Percentiles rank a stretch among this genome's conserved stretches.
These are phyloP conservation scores for Cacoxenus indagator DNA, from an alignment of 2,888 invertebrate species.

Conservation along the genomic window DNA sequence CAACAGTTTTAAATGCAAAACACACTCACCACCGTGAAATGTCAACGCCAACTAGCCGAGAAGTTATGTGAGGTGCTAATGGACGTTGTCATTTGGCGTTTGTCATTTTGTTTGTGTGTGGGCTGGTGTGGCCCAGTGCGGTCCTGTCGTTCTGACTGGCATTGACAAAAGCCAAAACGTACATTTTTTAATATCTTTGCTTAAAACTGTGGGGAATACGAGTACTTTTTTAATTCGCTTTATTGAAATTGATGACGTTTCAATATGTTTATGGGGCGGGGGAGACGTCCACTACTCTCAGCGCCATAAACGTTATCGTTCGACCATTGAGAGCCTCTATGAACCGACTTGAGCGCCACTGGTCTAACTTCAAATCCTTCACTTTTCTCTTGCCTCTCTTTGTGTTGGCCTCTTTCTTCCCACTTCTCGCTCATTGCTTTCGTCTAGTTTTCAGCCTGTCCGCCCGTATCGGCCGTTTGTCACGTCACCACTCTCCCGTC, in stretches of 20 bases:
- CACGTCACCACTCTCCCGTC: no score
- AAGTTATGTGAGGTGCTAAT: constrained; percentile 57
- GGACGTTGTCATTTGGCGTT: no score
- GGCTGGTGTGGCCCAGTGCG: neutral
- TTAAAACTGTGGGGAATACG: neutral
- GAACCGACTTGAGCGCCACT: neutral
- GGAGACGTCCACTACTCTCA: neutral
- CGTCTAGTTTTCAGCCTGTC: neutral
- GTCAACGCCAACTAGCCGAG: constrained; percentile 13
- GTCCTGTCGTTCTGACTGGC: constrained; percentile 26
- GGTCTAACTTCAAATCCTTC: constrained; percentile 52
- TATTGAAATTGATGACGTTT: constrained; percentile 60
- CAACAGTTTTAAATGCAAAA: constrained; percentile 21
- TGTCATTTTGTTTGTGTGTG: constrained; percentile 36
- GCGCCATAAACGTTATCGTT: neutral
- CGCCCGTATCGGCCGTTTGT: neutral
- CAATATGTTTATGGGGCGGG: constrained; percentile 51
- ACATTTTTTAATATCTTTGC: neutral
- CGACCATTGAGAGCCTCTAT: neutral
- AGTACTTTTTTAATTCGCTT: constrained; percentile 30
- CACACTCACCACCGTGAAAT: neutral
- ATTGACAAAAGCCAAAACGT: no score
- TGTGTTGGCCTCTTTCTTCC: neutral
- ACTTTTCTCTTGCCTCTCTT: neutral
- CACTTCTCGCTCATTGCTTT: neutral